Evolutionary conservation across 2,113 vertebrate genomes (phyloP).

Genomic region (Pleuronectes platessa): DNA sequence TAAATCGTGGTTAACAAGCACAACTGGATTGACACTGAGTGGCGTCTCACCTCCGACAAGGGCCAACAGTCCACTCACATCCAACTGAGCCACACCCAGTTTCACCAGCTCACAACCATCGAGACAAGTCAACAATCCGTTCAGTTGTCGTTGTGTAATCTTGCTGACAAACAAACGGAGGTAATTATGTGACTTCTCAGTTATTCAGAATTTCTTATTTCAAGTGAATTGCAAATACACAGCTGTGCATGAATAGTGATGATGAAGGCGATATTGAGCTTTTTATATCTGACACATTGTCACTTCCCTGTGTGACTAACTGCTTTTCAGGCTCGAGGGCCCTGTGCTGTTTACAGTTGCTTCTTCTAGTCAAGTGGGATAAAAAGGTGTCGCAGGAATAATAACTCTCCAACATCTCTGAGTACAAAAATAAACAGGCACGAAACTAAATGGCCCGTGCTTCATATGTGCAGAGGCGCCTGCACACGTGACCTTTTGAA

Average conservation of each 20-base stretch:
- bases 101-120: too few species aligned
- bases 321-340: background rate
- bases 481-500: conserved; percentile 50
- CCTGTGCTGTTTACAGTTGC: background rate
- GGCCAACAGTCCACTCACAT: too few species aligned
- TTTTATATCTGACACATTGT: conserved; percentile 35
- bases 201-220: too few species aligned
- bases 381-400: conserved; percentile 34
- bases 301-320: conserved; percentile 12
- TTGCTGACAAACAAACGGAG: conserved; percentile 8
- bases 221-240: conserved; percentile 1
- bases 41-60: too few species aligned
- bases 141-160: too few species aligned
- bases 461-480: conserved; percentile 21
- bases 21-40: too few species aligned
- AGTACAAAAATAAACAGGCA: conserved; percentile 39
- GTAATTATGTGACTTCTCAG: background rate
- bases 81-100: too few species aligned
- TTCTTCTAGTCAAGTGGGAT: conserved; percentile 26
- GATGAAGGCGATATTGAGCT: conserved; percentile 1
- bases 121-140: too few species aligned
- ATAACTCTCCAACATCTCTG: conserved; percentile 36
- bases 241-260: conserved; percentile 3
- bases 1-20: background rate
- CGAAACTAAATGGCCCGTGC: conserved; percentile 4